Conservation (phyloP, 23 tunicate species). For the Halocynthia aurantium region DNA sequence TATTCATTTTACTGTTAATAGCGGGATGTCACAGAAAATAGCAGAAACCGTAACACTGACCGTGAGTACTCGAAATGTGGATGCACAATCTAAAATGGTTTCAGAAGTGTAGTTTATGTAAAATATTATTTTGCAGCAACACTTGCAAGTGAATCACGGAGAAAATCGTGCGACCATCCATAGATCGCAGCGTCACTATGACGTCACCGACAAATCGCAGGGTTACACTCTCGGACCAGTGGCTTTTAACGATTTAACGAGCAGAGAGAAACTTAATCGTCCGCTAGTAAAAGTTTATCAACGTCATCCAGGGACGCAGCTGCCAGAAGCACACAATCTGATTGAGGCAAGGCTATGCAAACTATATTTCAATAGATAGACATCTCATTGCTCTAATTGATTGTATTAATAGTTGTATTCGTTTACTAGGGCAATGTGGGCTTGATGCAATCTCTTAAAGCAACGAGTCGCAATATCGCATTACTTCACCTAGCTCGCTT, state of each 20-base stretch:
- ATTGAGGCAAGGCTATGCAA: constrained; percentile 42
- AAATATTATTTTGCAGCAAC: constrained; percentile 59
- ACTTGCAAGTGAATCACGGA: constrained; percentile 70
- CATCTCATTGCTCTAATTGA: too few species aligned
- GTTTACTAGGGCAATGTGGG: constrained; percentile 46
- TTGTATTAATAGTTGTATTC: too few species aligned
- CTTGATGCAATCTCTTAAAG: constrained; percentile 43
- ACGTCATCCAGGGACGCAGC: constrained; percentile 86
- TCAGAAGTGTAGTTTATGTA: not conserved
- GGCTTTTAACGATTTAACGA: constrained; percentile 55
- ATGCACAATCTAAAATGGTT: not conserved
- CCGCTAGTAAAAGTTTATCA: constrained; percentile 85
- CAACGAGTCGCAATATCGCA: constrained; percentile 47
- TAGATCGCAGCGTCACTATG: constrained; percentile 74
- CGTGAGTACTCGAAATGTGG: constrained; percentile 10
- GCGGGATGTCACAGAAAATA: constrained; percentile 89
- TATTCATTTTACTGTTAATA: constrained; percentile 81
- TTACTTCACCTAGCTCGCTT: constrained; percentile 47
- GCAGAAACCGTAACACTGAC: constrained; percentile 78
- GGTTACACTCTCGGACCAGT: constrained; percentile 88
- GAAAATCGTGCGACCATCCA: constrained; percentile 88
- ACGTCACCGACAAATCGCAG: constrained; percentile 77
- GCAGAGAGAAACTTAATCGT: constrained; percentile 64
- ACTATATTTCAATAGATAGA: not conserved
- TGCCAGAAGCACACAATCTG: constrained; percentile 81